Evolutionary conservation across 2,797 vertebrate species (phyloP).

Genomic region (Muscicapa comitata): DNA sequence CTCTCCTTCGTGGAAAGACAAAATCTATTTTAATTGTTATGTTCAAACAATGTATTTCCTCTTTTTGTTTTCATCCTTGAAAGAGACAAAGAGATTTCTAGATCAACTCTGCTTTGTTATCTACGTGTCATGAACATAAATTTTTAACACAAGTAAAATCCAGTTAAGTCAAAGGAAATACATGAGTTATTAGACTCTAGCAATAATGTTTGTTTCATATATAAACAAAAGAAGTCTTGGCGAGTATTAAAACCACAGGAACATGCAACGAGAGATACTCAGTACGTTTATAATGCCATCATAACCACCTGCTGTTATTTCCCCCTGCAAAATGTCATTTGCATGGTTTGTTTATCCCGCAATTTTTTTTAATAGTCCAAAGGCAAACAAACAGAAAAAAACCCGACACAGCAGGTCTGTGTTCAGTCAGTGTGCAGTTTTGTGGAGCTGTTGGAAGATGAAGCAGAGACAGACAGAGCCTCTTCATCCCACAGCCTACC

Average conservation of each 20-base stretch:
- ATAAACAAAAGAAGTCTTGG: neutral
- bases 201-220: neutral
- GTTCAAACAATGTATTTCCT: neutral
- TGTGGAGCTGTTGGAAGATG: neutral
- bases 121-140: neutral
- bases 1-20: fast-evolving
- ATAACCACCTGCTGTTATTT: neutral
- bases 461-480: neutral
- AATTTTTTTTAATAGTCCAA: too few species aligned
- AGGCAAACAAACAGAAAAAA: neutral
- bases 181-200: neutral
- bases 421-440: neutral
- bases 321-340: neutral
- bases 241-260: neutral
- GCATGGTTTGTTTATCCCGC: neutral
- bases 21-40: neutral
- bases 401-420: neutral
- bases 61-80: neutral
- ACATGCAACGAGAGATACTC: neutral
- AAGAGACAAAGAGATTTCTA: neutral
- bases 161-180: neutral
- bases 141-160: neutral
- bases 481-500: neutral
- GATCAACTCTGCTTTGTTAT: neutral
- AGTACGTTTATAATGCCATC: neutral